These are phyloP conservation scores for Pterocles burchelli DNA, from an alignment of 2,113 vertebrate genomes.

Conservation along the genomic window DNA sequence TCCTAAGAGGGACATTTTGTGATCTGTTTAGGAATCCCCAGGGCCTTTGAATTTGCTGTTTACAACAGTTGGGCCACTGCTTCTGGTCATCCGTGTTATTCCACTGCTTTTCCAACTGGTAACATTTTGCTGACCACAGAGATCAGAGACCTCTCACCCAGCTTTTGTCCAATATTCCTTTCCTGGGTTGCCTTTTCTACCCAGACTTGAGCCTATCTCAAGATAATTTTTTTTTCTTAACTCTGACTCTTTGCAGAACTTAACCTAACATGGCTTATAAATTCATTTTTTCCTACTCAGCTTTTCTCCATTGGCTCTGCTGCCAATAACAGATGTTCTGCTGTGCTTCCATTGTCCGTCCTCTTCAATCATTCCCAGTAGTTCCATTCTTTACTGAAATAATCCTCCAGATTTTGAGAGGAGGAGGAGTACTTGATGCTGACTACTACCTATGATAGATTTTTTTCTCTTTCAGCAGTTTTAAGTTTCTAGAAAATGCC, in stretches of 20 bases:
- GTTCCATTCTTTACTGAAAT: neutral
- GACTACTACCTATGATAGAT: neutral
- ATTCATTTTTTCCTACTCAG: conserved; percentile 33
- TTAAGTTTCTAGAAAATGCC: neutral
- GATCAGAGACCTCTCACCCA: neutral
- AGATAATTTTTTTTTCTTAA: neutral
- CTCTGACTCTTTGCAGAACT: neutral
- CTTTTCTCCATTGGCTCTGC: neutral
- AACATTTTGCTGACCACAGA: neutral
- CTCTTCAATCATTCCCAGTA: neutral
- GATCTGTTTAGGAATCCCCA: neutral
- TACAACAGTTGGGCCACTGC: neutral
- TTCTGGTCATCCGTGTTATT: neutral
- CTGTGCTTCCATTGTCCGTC: neutral
- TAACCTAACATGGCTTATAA: neutral
- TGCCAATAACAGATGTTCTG: neutral
- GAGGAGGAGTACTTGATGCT: neutral
- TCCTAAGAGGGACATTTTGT: neutral
- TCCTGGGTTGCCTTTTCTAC: neutral
- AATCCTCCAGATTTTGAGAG: neutral
- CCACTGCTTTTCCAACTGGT: neutral
- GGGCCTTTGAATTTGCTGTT: neutral
- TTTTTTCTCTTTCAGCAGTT: neutral
- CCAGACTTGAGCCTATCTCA: neutral
- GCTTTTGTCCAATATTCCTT: neutral